Percentiles rank a stretch among this genome's conserved stretches.
phyloP scores from a whole-genome alignment of 2,888 invertebrate species.

The Rhagonycha lutea region DNA sequence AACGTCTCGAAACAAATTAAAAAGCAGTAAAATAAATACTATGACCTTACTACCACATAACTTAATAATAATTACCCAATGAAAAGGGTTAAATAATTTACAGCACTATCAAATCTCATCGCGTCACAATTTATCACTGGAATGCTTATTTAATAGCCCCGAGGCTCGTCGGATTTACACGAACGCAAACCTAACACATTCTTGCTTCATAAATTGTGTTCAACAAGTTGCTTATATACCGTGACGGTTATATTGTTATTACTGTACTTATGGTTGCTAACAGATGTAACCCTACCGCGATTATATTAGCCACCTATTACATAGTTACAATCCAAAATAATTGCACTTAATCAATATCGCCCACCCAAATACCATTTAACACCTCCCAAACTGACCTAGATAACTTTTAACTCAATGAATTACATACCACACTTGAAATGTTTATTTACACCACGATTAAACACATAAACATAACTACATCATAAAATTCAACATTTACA shows the following conservation, averaged over 20 bases:
- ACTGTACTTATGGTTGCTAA: slow-evolving; percentile 57
- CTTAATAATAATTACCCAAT: slow-evolving; percentile 55
- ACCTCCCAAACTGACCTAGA: slow-evolving; percentile 1
- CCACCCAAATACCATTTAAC: background rate
- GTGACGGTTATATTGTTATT: slow-evolving; percentile 58
- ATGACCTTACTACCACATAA: slow-evolving; percentile 44
- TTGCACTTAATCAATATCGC: slow-evolving; percentile 18
- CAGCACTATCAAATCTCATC: slow-evolving; percentile 58
- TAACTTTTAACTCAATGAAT: background rate
- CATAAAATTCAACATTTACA: background rate
- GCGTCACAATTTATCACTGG: slow-evolving; percentile 57
- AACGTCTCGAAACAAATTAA: slow-evolving; percentile 35
- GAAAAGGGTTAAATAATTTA: slow-evolving; percentile 58
- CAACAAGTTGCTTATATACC: slow-evolving; percentile 59
- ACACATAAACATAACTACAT: background rate
- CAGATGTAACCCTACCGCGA: slow-evolving; percentile 56
- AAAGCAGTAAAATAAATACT: slow-evolving; percentile 45
- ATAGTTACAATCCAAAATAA: slow-evolving; percentile 23
- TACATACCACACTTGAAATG: background rate
- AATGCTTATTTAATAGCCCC: slow-evolving; percentile 57
- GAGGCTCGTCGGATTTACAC: slow-evolving; percentile 50
- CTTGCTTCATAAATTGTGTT: slow-evolving; percentile 57
- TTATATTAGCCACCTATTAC: slow-evolving; percentile 37
- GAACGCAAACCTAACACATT: slow-evolving; percentile 48
- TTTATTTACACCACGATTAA: background rate